phyloP scores from a whole-genome alignment of 2,113 vertebrate species.

The Tetrax tetrax region DNA sequence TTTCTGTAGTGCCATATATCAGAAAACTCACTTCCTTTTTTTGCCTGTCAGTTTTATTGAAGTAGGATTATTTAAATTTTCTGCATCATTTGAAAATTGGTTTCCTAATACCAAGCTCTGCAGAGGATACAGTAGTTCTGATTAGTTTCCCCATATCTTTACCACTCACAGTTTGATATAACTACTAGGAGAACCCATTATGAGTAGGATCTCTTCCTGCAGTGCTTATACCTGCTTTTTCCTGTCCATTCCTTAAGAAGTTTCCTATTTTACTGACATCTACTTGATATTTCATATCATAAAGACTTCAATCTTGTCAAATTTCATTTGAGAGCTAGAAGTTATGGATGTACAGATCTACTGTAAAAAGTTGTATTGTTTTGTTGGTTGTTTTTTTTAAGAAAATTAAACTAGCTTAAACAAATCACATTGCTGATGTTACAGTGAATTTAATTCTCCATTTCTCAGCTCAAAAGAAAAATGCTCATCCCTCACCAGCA shows the following conservation, averaged over 20 bases:
- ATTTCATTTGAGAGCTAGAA: background rate
- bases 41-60: background rate
- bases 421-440: background rate
- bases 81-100: background rate
- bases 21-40: background rate
- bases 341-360: background rate
- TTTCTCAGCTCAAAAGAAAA: background rate
- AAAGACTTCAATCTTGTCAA: background rate
- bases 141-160: background rate
- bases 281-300: background rate
- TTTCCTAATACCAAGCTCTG: background rate
- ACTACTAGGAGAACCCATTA: background rate
- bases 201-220: background rate
- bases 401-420: background rate
- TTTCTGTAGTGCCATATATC: background rate
- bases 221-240: background rate
- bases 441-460: background rate
- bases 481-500: background rate
- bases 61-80: background rate
- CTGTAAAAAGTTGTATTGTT: background rate
- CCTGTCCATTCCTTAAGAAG: background rate
- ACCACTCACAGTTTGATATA: background rate
- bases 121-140: background rate
- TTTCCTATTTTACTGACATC: background rate
- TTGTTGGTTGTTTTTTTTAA: background rate